phyloP scores from a whole-genome alignment of 2,888 invertebrate genomes.

The Copidosoma aretas region DNA sequence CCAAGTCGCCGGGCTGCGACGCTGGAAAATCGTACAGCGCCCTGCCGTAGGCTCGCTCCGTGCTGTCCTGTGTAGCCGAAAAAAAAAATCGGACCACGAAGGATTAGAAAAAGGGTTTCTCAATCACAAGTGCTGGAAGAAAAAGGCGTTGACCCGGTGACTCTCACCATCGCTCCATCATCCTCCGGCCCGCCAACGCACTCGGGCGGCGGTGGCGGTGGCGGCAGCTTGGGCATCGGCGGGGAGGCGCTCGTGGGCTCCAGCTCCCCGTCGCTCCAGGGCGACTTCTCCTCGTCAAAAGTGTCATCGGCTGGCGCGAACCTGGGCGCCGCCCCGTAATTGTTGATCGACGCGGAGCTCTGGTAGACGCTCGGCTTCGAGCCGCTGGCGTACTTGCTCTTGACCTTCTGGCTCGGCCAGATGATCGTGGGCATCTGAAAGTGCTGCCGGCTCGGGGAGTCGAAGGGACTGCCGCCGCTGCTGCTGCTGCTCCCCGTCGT shows the following conservation, averaged over 20 bases:
- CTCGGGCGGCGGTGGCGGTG: slow-evolving; percentile 78
- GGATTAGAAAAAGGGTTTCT: background rate
- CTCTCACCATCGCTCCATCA: slow-evolving; percentile 48
- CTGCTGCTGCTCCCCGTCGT: background rate
- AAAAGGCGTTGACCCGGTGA: too few species aligned
- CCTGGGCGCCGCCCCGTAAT: slow-evolving; percentile 33
- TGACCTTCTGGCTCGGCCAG: slow-evolving; percentile 66
- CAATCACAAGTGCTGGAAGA: background rate
- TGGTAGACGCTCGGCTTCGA: background rate
- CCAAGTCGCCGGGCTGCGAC: slow-evolving; percentile 78
- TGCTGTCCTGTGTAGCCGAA: slow-evolving; percentile 45
- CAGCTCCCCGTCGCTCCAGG: slow-evolving; percentile 62
- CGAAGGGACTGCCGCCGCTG: slow-evolving; percentile 18
- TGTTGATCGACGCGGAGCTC: slow-evolving; percentile 12
- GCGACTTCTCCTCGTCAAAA: background rate
- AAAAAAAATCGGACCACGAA: background rate
- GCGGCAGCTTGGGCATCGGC: slow-evolving; percentile 82
- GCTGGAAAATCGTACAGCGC: slow-evolving; percentile 81
- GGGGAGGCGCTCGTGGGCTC: slow-evolving; percentile 66
- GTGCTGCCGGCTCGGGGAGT: slow-evolving; percentile 36
- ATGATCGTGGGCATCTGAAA: slow-evolving; percentile 77
- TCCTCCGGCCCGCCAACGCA: slow-evolving; percentile 52
- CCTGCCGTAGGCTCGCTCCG: slow-evolving; percentile 72
- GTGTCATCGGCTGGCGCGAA: background rate
- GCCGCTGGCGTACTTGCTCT: background rate